phyloP scores from a whole-genome alignment of 2,797 vertebrate genomes.

The Pseudochromis fuscus region DNA sequence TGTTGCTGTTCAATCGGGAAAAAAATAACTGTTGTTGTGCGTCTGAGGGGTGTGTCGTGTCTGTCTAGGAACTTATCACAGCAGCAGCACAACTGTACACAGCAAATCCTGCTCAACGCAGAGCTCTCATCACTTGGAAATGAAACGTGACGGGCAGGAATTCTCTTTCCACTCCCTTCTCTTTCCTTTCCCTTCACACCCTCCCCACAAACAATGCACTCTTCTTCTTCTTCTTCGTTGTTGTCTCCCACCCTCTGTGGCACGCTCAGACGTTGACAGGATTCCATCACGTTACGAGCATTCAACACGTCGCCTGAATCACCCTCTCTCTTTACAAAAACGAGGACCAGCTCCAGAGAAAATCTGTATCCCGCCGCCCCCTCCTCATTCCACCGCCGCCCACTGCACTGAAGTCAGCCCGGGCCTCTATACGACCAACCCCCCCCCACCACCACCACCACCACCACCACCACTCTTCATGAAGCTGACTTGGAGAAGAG shows the following conservation, averaged over 20 bases:
- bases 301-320: slow-evolving; percentile 62
- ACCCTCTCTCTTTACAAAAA: slow-evolving; percentile 59
- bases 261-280: slow-evolving; percentile 57
- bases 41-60: slow-evolving; percentile 12
- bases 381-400: slow-evolving; percentile 68
- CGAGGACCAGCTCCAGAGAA: slow-evolving; percentile 63
- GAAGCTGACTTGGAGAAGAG: slow-evolving; percentile 34
- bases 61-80: slow-evolving; percentile 30
- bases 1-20: slow-evolving; percentile 40
- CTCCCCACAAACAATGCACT: slow-evolving; percentile 69
- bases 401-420: slow-evolving; percentile 66
- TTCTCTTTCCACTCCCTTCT: slow-evolving; percentile 57
- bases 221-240: slow-evolving; percentile 58
- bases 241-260: slow-evolving; percentile 56
- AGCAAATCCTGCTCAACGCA: slow-evolving; percentile 30
- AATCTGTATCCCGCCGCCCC: slow-evolving; percentile 61
- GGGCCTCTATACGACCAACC: slow-evolving; percentile 46
- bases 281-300: slow-evolving; percentile 62
- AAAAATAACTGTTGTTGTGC: slow-evolving; percentile 2
- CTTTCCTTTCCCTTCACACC: slow-evolving; percentile 11
- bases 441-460: no score
- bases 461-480: no score
- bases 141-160: slow-evolving; percentile 54
- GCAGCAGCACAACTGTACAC: slow-evolving; percentile 33
- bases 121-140: slow-evolving; percentile 65